phyloP scores from a whole-genome alignment of 2,888 invertebrate genomes.

The Dyspetes luteomarginatus region DNA sequence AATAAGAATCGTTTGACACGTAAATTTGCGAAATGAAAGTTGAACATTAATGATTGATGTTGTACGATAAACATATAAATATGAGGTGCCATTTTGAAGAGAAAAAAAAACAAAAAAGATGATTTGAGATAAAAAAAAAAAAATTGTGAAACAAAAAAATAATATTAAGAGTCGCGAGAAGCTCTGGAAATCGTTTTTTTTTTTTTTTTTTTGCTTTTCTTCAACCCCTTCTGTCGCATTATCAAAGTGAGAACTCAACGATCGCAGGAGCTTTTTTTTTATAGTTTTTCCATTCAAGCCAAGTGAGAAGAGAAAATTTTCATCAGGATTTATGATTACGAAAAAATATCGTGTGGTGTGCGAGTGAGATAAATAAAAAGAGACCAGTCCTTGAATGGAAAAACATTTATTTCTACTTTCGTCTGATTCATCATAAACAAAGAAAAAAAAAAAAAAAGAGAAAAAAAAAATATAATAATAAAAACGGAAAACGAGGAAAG shows the following conservation, averaged over 20 bases:
- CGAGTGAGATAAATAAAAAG: constrained; percentile 81
- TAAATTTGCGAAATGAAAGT: constrained; percentile 34
- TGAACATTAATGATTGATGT: constrained; percentile 46
- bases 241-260: constrained; percentile 25
- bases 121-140: constrained; percentile 66
- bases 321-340: constrained; percentile 70
- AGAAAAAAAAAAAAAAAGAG: constrained; percentile 61
- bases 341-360: constrained; percentile 77
- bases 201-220: constrained; percentile 8
- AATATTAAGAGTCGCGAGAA: constrained; percentile 28
- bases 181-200: constrained; percentile 43
- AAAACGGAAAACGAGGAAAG: too few species aligned
- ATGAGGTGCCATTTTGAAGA: constrained; percentile 58
- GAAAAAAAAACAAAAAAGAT: too few species aligned
- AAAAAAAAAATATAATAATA: too few species aligned
- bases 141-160: constrained; percentile 6
- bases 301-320: constrained; percentile 80
- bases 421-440: constrained; percentile 73
- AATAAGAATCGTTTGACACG: constrained; percentile 64
- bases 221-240: neutral
- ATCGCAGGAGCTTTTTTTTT: constrained; percentile 63
- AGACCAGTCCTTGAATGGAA: constrained; percentile 83
- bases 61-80: constrained; percentile 43
- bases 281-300: constrained; percentile 83
- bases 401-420: constrained; percentile 82